These are phyloP conservation scores for Redunca redunca DNA, from an alignment of 2,113 vertebrate genomes.

Conservation along the genomic window DNA sequence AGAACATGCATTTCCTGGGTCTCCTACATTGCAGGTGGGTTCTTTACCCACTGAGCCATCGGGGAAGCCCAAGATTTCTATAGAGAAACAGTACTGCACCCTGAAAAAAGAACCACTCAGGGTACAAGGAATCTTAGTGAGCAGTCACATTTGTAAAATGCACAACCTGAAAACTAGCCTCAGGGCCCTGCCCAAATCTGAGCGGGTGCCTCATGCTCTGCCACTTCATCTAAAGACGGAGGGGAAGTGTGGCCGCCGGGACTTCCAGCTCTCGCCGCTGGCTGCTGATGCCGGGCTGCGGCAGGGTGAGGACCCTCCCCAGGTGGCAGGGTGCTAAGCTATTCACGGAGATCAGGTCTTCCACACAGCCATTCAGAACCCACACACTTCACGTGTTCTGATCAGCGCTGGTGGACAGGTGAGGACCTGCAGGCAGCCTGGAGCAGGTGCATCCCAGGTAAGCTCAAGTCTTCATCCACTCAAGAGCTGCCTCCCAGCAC, in stretches of 20 bases:
- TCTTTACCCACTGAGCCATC: background rate
- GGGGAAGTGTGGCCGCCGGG: fast-evolving
- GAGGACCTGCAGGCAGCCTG: background rate
- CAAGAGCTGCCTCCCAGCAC: background rate
- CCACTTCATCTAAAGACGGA: background rate
- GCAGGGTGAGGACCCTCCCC: too few species aligned
- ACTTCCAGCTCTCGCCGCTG: background rate
- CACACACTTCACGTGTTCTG: background rate
- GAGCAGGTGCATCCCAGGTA: background rate
- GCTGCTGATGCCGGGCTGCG: background rate
- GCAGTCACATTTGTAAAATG: background rate
- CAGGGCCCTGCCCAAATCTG: background rate
- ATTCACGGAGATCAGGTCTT: background rate
- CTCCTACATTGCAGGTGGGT: background rate
- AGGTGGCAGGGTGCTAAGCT: too few species aligned
- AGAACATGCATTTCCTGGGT: background rate
- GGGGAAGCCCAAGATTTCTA: background rate
- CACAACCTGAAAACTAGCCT: background rate
- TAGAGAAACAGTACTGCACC: background rate
- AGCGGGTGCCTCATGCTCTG: background rate
- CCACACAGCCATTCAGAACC: background rate
- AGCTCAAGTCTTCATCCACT: background rate
- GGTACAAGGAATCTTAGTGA: background rate
- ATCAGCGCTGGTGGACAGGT: fast-evolving
- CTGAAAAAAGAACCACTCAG: background rate